Evolutionary conservation across 1,140 invertebrate species (phyloP).

Genomic region (Liolophura sinensis): DNA sequence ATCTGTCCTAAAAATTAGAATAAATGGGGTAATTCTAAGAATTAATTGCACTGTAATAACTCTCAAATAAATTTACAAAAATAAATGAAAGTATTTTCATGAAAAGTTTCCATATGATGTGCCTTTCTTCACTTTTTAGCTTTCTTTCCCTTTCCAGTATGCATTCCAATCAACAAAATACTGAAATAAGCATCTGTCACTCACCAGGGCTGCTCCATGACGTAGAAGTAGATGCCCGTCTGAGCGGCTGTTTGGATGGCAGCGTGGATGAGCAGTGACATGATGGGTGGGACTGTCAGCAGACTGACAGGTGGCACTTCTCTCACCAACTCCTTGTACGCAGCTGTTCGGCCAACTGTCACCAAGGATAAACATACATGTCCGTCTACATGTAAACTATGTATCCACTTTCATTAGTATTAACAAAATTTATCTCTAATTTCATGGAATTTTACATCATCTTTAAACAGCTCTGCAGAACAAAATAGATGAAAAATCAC

Average conservation of each 20-base stretch:
- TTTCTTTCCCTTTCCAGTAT: too few relatives aligned
- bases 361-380: conserved; percentile 11
- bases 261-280: conserved; percentile 70
- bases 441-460: too few relatives aligned
- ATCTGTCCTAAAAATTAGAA: too few relatives aligned
- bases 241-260: conserved; percentile 70
- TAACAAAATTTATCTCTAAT: not conserved
- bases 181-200: conserved; percentile 5
- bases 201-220: conserved; percentile 74
- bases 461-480: too few relatives aligned
- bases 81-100: too few relatives aligned
- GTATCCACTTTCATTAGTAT: not conserved
- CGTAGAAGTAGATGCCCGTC: conserved; percentile 66
- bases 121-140: too few relatives aligned
- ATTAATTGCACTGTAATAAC: too few relatives aligned
- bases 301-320: conserved; percentile 70
- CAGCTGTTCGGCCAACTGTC: conserved; percentile 62
- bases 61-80: too few relatives aligned
- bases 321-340: conserved; percentile 69
- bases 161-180: too few relatives aligned
- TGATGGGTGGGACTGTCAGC: conserved; percentile 59
- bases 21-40: too few relatives aligned
- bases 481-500: too few relatives aligned
- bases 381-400: not conserved
- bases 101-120: too few relatives aligned